A percentile compares a stretch with the other conserved stretches of the same genome.
Evolutionary conservation across 2,888 invertebrate genomes (phyloP).

Genomic region (Phlogophora meticulosa): DNA sequence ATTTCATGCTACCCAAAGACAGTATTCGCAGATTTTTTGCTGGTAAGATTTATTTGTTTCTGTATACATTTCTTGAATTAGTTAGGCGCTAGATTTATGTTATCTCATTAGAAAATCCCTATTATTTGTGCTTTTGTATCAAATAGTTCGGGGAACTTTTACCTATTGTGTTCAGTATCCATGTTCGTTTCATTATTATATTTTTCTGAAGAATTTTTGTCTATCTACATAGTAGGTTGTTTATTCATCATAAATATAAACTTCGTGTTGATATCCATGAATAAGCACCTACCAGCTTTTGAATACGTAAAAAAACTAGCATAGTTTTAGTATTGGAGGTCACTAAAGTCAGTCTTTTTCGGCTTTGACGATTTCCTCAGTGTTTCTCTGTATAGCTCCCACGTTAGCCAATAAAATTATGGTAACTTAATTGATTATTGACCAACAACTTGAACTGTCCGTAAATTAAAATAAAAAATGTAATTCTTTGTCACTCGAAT

Average conservation of each 20-base stretch:
- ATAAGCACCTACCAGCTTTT: background rate
- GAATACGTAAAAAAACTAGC: background rate
- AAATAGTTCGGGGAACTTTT: background rate
- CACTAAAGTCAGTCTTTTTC: background rate
- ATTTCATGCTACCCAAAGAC: slow-evolving; percentile 43
- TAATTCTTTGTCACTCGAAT: background rate
- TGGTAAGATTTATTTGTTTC: slow-evolving; percentile 59
- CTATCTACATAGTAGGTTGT: background rate
- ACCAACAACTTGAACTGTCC: background rate
- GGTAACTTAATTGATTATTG: background rate
- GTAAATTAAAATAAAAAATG: background rate
- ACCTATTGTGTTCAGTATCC: background rate
- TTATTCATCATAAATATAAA: background rate
- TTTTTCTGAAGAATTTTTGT: too few relatives aligned
- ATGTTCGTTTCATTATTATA: slow-evolving; percentile 2
- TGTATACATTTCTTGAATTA: slow-evolving; percentile 9
- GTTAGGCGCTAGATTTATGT: slow-evolving; percentile 17
- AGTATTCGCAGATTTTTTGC: slow-evolving; percentile 42
- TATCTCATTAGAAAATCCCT: slow-evolving; percentile 8
- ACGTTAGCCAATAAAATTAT: background rate
- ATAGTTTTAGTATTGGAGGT: background rate
- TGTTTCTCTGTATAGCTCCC: background rate
- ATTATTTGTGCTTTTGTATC: slow-evolving; percentile 1
- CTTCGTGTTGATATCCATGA: too few relatives aligned
- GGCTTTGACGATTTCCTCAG: background rate